Base-by-base conservation (phyloP, 2,113 vertebrate species). In the Alectura lathami region DNA sequence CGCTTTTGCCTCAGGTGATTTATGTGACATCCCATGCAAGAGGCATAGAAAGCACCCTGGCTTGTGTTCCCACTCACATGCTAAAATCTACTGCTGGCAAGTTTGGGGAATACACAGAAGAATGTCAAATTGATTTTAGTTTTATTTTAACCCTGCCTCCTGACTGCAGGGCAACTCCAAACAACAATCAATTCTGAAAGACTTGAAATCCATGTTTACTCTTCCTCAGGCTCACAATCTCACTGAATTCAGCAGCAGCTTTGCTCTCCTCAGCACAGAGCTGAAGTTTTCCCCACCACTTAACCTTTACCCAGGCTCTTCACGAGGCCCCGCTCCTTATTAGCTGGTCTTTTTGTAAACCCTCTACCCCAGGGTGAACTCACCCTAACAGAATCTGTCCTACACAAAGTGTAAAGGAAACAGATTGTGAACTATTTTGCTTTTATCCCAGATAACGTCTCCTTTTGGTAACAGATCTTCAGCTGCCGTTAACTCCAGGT, bases 361-460 rank as follows among this genome's bases (percentile, higher is more conserved):
- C 34, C 60, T 69, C 42, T 91, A 64, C 56, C 86, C 64, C 17
- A 34, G 26, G 74, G 40, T 80, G 85, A 86, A 32, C 68, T 89
- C 67, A 53, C 29, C 63, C 36, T 53, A 62, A n/a, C 74, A 85
- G 40, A 74, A 82, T 38, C 57, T 62, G 27, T 72, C 86, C 62
- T 30, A 53, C 53, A 75, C 53, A 75, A 72, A 36, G 17, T 75
- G 66, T 68, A 76, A 88, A 90, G 75, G 47, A 89, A 95, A 73
- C 48, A 75, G 80, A 29, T 11, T 21, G 43, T 81, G 83, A 88
- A 94, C 89, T 93, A 83, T 89, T 86, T 81, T 59, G 40, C 86
- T 90, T 92, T 93, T 93, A 93, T 83, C 84, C 67, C 70, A 89
- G 82, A 90, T 53, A 91, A 70, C 42, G 23, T 80, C 60, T 91